phyloP scores from a whole-genome alignment of 2,113 vertebrate genomes.

The Petroica traversi region DNA sequence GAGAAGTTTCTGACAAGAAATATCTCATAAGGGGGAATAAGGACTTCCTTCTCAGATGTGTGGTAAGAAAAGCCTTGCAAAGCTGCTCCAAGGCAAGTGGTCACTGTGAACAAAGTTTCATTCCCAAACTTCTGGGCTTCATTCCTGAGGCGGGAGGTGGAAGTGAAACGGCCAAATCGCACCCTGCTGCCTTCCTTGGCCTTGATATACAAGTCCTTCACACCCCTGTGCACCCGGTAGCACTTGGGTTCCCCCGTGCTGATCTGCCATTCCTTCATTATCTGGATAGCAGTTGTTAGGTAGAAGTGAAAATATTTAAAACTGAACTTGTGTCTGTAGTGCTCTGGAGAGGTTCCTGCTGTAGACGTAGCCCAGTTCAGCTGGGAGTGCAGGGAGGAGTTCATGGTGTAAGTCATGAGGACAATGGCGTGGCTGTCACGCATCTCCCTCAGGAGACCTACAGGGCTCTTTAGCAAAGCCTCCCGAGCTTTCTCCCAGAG shows the following conservation, averaged over 20 bases:
- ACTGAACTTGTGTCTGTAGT: slow-evolving; percentile 44
- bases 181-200: not conserved
- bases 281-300: slow-evolving; percentile 68
- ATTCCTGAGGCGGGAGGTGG: slow-evolving; percentile 18
- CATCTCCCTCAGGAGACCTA: slow-evolving; percentile 14
- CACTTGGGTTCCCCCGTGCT: not conserved
- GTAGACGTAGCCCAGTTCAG: slow-evolving; percentile 47
- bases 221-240: slow-evolving; percentile 29
- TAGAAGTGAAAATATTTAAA: slow-evolving; percentile 76
- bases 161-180: slow-evolving; percentile 67
- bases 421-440: slow-evolving; percentile 42
- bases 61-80: slow-evolving; percentile 53
- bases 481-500: slow-evolving; percentile 34
- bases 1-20: slow-evolving; percentile 55
- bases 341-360: slow-evolving; percentile 12
- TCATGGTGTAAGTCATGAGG: slow-evolving; percentile 71
- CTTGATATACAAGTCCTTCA: not conserved
- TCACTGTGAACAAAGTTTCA: slow-evolving; percentile 56
- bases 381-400: slow-evolving; percentile 54
- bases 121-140: slow-evolving; percentile 31
- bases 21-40: slow-evolving; percentile 67
- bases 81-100: slow-evolving; percentile 62
- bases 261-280: slow-evolving; percentile 37
- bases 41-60: slow-evolving; percentile 36
- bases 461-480: slow-evolving; percentile 7